Evolutionary conservation across 1,140 invertebrate genomes (phyloP).

Genomic region (Anoplophora glabripennis): DNA sequence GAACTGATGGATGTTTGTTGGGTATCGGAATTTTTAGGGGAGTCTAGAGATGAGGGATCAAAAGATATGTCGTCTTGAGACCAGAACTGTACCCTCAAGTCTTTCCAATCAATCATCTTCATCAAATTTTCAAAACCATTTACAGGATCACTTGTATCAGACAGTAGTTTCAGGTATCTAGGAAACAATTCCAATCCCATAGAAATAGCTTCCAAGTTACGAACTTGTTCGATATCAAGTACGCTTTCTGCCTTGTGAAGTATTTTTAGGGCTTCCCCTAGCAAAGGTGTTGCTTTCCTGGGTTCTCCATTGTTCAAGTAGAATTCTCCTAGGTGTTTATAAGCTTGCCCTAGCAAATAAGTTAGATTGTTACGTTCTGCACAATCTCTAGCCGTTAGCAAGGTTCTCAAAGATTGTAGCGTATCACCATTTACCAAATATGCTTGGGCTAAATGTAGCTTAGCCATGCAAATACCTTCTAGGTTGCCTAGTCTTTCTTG

Average conservation of each 20-base stretch:
- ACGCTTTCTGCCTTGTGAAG: conserved; percentile 34
- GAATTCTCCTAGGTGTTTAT: conserved; percentile 43
- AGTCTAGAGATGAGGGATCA: too few relatives aligned
- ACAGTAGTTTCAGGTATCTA: conserved; percentile 26
- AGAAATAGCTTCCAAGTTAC: conserved; percentile 42
- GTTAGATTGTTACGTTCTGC: conserved; percentile 34
- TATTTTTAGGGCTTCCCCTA: conserved; percentile 38
- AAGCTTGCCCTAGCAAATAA: conserved; percentile 39
- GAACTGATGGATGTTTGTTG: too few relatives aligned
- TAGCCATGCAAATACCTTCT: conserved; percentile 51
- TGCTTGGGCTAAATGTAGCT: conserved; percentile 50
- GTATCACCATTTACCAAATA: conserved; percentile 36
- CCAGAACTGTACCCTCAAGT: conserved; percentile 20
- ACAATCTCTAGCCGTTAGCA: conserved; percentile 34
- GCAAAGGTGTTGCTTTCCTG: conserved; percentile 35
- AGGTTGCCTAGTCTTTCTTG: conserved; percentile 45
- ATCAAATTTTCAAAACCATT: conserved; percentile 18
- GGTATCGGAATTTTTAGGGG: too few relatives aligned
- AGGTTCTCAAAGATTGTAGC: conserved; percentile 29
- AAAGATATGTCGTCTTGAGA: too few relatives aligned
- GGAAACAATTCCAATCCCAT: conserved; percentile 34
- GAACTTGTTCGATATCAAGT: conserved; percentile 33
- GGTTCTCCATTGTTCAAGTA: conserved; percentile 37
- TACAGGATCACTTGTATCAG: conserved; percentile 11
- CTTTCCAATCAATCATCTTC: conserved; percentile 34